phyloP scores from a whole-genome alignment of 2,113 vertebrate species.

The Clupea harengus region DNA sequence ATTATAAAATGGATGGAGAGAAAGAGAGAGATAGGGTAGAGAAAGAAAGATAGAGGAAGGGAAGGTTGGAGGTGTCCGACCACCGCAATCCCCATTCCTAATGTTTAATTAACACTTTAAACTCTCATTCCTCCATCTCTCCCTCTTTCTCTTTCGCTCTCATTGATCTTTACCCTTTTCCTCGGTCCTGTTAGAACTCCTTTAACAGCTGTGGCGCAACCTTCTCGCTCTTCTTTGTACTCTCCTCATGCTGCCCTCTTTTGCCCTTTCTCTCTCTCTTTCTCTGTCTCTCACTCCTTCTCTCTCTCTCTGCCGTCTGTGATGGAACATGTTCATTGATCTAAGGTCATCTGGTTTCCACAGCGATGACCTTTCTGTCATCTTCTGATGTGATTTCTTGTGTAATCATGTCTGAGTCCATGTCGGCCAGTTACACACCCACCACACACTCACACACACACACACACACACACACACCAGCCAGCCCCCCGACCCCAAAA shows the following conservation, averaged over 20 bases:
- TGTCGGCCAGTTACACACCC: background rate
- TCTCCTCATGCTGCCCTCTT: background rate
- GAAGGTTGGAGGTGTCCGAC: background rate
- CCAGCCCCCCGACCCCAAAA: too few relatives aligned
- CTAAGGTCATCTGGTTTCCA: constrained; percentile 13
- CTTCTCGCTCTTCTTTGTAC: background rate
- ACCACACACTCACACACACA: background rate
- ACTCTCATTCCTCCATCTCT: background rate
- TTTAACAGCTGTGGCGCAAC: background rate
- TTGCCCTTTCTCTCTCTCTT: background rate
- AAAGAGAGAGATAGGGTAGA: background rate
- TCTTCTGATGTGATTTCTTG: constrained; percentile 27
- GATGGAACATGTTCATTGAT: constrained; percentile 24
- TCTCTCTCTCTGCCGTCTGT: background rate
- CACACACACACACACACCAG: background rate
- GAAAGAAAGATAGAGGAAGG: constrained; percentile 5
- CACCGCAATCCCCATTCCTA: background rate
- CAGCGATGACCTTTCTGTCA: constrained; percentile 33
- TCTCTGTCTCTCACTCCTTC: background rate
- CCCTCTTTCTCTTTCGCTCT: background rate
- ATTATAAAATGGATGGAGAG: background rate
- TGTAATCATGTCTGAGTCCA: constrained; percentile 19
- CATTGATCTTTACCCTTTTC: background rate
- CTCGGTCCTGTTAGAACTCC: background rate
- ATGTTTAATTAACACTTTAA: background rate